These are phyloP conservation scores for Hucho hucho DNA, from an alignment of 2,113 vertebrate genomes.

Conservation along the genomic window DNA sequence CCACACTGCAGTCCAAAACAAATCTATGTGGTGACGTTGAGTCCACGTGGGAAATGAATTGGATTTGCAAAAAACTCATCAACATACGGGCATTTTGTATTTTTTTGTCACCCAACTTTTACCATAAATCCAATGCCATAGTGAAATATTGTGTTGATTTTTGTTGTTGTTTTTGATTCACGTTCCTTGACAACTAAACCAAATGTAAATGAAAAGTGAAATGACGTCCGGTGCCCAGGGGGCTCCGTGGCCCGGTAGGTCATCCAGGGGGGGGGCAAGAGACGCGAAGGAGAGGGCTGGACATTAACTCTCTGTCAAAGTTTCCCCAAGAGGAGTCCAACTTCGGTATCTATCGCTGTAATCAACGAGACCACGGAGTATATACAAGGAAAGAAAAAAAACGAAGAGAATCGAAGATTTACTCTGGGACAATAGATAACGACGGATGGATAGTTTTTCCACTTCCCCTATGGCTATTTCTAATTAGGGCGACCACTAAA, in stretches of 20 bases:
- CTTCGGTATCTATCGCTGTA: background rate
- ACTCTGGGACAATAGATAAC: background rate
- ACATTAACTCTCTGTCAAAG: background rate
- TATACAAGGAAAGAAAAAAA: background rate
- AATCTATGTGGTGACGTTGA: too few species aligned
- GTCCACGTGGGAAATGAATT: too few species aligned
- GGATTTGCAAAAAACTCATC: too few species aligned
- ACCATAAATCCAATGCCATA: too few species aligned
- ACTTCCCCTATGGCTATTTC: background rate
- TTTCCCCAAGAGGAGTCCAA: background rate
- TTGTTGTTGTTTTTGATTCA: too few species aligned
- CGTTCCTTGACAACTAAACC: too few species aligned
- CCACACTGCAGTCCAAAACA: too few species aligned
- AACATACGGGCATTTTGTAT: too few species aligned
- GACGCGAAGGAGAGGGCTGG: constrained; percentile 13
- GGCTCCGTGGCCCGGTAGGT: background rate
- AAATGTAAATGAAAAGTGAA: too few species aligned
- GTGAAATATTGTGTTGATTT: too few species aligned
- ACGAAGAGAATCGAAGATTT: background rate
- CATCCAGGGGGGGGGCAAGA: constrained; percentile 13
- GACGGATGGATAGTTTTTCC: background rate
- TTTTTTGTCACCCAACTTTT: too few species aligned
- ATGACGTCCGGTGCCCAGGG: too few species aligned
- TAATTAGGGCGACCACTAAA: background rate
- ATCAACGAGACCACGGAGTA: background rate